Percentiles rank a stretch among this genome's conserved stretches.
Conservation (phyloP, 2,888 invertebrate genomes). For the Disparrhopalites patrizii region DNA sequence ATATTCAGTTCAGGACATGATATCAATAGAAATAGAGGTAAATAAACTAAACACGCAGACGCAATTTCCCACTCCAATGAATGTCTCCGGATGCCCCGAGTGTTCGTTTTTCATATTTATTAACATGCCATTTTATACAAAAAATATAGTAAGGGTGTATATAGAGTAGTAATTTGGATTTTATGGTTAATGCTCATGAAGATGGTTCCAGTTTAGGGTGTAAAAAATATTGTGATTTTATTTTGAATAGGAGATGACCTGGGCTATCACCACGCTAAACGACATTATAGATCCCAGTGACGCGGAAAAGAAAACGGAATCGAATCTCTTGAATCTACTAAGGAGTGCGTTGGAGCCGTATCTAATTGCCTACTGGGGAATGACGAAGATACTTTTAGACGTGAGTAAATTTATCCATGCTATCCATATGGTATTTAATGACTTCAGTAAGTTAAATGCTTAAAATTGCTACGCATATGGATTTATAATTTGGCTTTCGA, state of each 20-base stretch:
- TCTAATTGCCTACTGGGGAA: constrained; percentile 41
- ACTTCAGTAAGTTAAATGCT: neutral
- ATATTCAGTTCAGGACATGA: too few relatives aligned
- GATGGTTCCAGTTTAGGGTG: too few relatives aligned
- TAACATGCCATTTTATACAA: neutral
- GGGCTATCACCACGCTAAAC: constrained; percentile 21
- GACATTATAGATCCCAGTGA: neutral
- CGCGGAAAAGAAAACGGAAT: neutral
- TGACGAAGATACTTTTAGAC: constrained; percentile 37
- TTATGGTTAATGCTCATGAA: too few relatives aligned
- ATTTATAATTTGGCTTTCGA: too few relatives aligned
- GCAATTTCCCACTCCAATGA: too few relatives aligned
- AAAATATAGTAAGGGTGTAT: neutral
- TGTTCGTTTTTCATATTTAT: neutral
- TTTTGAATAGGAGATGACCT: constrained; percentile 28
- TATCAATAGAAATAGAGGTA: too few relatives aligned
- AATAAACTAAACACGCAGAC: too few relatives aligned
- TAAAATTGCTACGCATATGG: too few relatives aligned
- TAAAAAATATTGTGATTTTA: constrained; percentile 3
- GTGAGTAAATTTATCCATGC: constrained; percentile 26
- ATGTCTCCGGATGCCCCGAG: too few relatives aligned
- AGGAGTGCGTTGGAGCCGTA: constrained; percentile 39
- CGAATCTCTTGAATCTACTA: constrained; percentile 12
- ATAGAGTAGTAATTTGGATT: neutral
- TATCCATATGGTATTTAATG: too few relatives aligned